phyloP scores from a whole-genome alignment of 2,888 invertebrate species.

The Coecobrya sp. region DNA sequence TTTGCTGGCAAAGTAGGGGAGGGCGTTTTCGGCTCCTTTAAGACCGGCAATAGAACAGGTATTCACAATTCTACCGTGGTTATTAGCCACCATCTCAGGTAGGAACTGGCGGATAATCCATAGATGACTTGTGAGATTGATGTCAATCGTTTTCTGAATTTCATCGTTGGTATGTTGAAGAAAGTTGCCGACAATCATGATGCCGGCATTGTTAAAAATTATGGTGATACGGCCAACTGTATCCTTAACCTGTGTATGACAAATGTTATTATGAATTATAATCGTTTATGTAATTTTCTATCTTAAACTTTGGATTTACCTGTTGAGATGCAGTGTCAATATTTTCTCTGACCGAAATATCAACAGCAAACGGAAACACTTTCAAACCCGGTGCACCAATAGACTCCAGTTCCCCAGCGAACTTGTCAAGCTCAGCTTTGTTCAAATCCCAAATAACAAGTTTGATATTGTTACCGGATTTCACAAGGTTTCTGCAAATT shows the following conservation, averaged over 20 bases:
- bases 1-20: constrained; percentile 74
- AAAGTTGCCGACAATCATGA: constrained; percentile 57
- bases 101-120: constrained; percentile 81
- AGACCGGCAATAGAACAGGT: constrained; percentile 52
- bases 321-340: constrained; percentile 82
- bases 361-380: constrained; percentile 89
- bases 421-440: constrained; percentile 88
- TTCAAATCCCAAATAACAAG: constrained; percentile 92
- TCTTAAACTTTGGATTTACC: neutral
- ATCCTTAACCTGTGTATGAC: too few species aligned
- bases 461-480: constrained; percentile 88
- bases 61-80: constrained; percentile 76
- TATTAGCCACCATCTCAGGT: constrained; percentile 74
- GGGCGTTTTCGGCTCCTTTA: neutral
- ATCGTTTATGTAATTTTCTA: too few species aligned
- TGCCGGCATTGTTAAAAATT: constrained; percentile 82
- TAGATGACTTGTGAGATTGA: constrained; percentile 80
- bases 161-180: constrained; percentile 53
- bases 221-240: neutral
- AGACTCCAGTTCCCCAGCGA: constrained; percentile 88
- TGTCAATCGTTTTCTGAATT: constrained; percentile 73
- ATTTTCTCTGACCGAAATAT: constrained; percentile 89
- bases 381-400: constrained; percentile 87
- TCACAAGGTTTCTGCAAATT: constrained; percentile 90
- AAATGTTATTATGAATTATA: neutral